Evolutionary conservation across 1,140 invertebrate genomes (phyloP).

Genomic region (Brachionus sp.): DNA sequence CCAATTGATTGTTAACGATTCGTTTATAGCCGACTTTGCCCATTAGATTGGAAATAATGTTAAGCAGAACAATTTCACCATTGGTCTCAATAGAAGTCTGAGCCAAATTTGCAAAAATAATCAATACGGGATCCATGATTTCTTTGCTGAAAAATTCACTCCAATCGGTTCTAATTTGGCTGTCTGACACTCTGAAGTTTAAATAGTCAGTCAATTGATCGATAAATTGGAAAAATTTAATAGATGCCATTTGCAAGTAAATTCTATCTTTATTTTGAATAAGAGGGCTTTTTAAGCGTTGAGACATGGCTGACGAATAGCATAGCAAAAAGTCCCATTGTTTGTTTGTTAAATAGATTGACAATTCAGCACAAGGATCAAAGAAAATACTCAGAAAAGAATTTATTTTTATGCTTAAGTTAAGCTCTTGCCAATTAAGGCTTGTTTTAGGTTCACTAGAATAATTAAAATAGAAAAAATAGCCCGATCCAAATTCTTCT

Average conservation of each 20-base stretch:
- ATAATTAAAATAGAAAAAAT: slow-evolving; percentile 33
- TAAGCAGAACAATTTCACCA: background rate
- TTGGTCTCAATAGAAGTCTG: slow-evolving; percentile 53
- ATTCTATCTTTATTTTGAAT: background rate
- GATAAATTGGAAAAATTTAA: slow-evolving; percentile 13
- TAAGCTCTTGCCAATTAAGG: background rate
- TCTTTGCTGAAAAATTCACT: slow-evolving; percentile 24
- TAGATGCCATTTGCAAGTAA: background rate
- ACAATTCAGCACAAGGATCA: background rate
- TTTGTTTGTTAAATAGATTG: background rate
- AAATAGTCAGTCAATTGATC: background rate
- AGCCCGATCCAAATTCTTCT: background rate
- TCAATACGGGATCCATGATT: background rate
- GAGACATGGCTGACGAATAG: slow-evolving; percentile 25
- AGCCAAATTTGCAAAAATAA: slow-evolving; percentile 51
- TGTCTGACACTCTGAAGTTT: background rate
- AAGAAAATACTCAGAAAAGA: background rate
- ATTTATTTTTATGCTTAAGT: background rate
- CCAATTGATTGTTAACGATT: slow-evolving; percentile 53
- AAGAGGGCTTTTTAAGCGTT: background rate
- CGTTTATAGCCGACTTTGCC: slow-evolving; percentile 49
- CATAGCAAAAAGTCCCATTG: slow-evolving; percentile 44
- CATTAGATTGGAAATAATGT: slow-evolving; percentile 48
- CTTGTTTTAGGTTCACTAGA: background rate
- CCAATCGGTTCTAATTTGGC: background rate